phyloP scores from a whole-genome alignment of 92 coral and sea anemone species.

The Nematostella vectensis region DNA sequence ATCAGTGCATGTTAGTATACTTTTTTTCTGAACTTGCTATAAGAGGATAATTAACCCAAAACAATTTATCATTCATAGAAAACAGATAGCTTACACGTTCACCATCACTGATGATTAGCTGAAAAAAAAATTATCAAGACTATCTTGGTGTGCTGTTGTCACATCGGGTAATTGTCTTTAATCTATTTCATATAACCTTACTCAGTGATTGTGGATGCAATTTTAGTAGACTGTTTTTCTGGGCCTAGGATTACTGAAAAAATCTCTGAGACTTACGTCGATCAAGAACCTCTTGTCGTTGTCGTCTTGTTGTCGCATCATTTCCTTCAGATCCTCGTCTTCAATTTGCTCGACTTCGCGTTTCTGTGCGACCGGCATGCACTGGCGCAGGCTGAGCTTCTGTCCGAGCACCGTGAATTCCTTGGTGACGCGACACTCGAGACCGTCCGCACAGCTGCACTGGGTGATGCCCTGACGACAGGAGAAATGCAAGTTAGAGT shows the following conservation, averaged over 20 bases:
- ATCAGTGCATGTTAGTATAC: too few relatives aligned
- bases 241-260: neutral
- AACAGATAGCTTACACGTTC: too few relatives aligned
- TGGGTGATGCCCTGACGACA: slow-evolving; percentile 18
- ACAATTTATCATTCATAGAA: too few relatives aligned
- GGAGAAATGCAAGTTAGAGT: too few relatives aligned
- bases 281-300: slow-evolving; percentile 24
- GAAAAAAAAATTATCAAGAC: too few relatives aligned
- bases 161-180: slow-evolving; percentile 32
- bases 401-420: slow-evolving; percentile 32
- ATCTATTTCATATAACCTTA: slow-evolving; percentile 23
- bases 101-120: too few relatives aligned
- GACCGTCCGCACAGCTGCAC: slow-evolving; percentile 53
- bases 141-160: slow-evolving; percentile 13
- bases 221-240: too few relatives aligned
- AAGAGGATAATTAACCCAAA: too few relatives aligned
- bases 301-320: slow-evolving; percentile 16
- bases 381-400: slow-evolving; percentile 34
- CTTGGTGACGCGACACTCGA: slow-evolving; percentile 49
- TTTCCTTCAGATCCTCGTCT: slow-evolving; percentile 44
- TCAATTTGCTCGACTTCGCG: slow-evolving; percentile 38
- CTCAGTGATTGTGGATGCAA: slow-evolving; percentile 17
- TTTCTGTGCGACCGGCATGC: slow-evolving; percentile 38
- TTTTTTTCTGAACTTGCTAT: too few relatives aligned
- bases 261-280: slow-evolving; percentile 51